These are phyloP conservation scores for Lepisosteus osseus DNA, from an alignment of 2,113 vertebrate genomes.

Conservation along the genomic window DNA sequence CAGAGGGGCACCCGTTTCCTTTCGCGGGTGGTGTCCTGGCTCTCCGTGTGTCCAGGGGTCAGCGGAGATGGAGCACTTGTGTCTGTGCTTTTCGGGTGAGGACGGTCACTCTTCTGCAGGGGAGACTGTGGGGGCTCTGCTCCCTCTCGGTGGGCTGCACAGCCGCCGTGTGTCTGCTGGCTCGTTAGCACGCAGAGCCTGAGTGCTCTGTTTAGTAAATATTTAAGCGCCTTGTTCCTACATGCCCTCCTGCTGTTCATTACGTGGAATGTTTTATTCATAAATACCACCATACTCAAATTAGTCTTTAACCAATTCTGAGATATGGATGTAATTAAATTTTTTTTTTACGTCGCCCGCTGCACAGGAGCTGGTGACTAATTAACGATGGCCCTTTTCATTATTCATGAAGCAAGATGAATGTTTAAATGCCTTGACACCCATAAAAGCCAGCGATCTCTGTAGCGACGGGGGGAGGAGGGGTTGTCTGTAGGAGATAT, in stretches of 20 bases:
- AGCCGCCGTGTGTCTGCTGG: neutral
- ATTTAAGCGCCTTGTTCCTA: slow-evolving; percentile 61
- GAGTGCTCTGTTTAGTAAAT: slow-evolving; percentile 55
- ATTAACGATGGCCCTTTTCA: slow-evolving; percentile 55
- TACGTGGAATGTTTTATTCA: slow-evolving; percentile 69
- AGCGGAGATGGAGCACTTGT: no score
- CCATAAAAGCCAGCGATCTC: slow-evolving; percentile 40
- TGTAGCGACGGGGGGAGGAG: slow-evolving; percentile 19
- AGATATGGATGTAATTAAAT: slow-evolving; percentile 68
- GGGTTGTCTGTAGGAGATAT: no score
- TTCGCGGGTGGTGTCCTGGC: no score
- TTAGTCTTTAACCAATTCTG: slow-evolving; percentile 58
- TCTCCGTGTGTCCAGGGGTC: no score
- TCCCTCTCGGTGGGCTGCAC: neutral
- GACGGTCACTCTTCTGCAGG: slow-evolving; percentile 13
- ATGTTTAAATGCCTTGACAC: slow-evolving; percentile 53
- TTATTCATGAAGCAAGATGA: slow-evolving; percentile 62
- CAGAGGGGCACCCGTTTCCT: no score
- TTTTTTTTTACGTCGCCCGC: slow-evolving; percentile 40
- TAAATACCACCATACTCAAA: slow-evolving; percentile 65
- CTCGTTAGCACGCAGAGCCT: slow-evolving; percentile 36
- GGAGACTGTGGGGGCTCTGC: neutral
- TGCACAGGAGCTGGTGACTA: slow-evolving; percentile 51
- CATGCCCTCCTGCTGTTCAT: slow-evolving; percentile 57
- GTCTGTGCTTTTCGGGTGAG: neutral